Evolutionary conservation across 2,113 vertebrate genomes (phyloP).

Genomic region (Caloenas nicobarica): DNA sequence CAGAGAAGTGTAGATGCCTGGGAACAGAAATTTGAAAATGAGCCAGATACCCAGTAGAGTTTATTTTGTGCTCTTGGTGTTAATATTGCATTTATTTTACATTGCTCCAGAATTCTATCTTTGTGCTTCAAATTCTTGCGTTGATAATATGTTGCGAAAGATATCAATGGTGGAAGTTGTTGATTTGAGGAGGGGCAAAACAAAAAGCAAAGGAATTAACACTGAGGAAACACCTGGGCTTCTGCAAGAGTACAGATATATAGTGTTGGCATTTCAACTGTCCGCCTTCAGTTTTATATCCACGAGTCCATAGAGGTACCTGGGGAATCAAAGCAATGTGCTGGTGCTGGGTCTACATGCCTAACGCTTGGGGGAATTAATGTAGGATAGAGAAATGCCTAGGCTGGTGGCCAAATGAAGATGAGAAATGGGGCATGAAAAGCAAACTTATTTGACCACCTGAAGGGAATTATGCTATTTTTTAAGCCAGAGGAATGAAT

Average conservation of each 20-base stretch:
- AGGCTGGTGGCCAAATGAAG: not conserved
- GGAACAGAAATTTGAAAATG: not conserved
- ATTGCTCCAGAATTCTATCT: not conserved
- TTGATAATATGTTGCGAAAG: not conserved
- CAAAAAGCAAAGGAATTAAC: not conserved
- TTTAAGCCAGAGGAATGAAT: not conserved
- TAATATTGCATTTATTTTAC: not conserved
- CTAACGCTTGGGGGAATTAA: fast-evolving
- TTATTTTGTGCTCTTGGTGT: not conserved
- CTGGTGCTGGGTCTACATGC: not conserved
- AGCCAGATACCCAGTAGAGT: not conserved
- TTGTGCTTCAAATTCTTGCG: not conserved
- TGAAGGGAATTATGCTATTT: not conserved
- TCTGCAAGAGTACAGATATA: not conserved
- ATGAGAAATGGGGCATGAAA: not conserved
- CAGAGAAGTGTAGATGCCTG: not conserved
- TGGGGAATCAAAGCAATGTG: not conserved
- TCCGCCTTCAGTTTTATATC: not conserved
- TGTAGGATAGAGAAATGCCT: not conserved
- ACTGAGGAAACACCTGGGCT: not conserved
- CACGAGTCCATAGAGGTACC: fast-evolving
- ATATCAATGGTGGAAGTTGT: not conserved
- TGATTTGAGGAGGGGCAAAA: not conserved
- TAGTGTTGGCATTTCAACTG: not conserved
- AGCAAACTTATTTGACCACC: not conserved